These are phyloP conservation scores for Paedocypris micromegethes DNA, from an alignment of 2,797 vertebrate genomes.

Conservation along the genomic window DNA sequence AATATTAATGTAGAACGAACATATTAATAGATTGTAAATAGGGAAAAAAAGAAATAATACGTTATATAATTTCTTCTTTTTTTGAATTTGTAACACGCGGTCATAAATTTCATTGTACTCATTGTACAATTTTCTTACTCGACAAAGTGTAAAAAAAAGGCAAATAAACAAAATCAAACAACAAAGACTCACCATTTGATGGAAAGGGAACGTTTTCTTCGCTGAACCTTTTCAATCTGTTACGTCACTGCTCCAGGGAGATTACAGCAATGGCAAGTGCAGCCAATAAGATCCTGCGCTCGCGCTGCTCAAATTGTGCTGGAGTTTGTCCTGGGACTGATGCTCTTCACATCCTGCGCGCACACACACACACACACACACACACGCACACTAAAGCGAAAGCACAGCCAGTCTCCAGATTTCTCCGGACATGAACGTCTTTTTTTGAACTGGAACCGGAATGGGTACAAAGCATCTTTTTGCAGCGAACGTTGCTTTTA, in stretches of 20 bases:
- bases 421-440: background rate
- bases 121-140: no score
- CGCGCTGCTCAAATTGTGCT: slow-evolving; percentile 4
- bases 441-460: slow-evolving; percentile 7
- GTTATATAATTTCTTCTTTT: no score
- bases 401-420: slow-evolving; percentile 16
- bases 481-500: slow-evolving; percentile 33
- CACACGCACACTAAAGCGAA: slow-evolving; percentile 13
- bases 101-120: no score
- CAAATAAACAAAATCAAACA: background rate
- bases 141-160: background rate
- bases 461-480: slow-evolving; percentile 18
- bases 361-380: background rate
- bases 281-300: slow-evolving; percentile 29
- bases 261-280: background rate
- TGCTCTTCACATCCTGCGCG: slow-evolving; percentile 5
- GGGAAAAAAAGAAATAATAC: no score
- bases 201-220: no score
- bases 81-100: no score
- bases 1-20: no score
- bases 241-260: background rate
- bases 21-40: no score
- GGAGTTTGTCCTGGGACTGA: slow-evolving; percentile 8
- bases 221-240: background rate
- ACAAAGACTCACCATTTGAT: no score